Base-by-base conservation (phyloP, 2,888 invertebrate genomes). In the Scaptomyza parva region DNA sequence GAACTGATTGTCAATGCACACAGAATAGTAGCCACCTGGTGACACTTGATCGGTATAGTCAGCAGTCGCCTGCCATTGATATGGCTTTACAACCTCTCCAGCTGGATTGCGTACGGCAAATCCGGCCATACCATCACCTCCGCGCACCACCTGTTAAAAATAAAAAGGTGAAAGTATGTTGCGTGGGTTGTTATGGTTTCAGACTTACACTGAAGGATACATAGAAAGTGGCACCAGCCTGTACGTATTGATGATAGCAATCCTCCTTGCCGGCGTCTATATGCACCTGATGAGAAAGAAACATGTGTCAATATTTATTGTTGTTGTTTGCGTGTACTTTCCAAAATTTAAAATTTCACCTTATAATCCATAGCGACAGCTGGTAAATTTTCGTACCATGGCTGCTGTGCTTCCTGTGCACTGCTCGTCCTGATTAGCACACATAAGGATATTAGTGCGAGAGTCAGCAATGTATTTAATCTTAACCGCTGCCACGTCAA, bases 361-460 rank as follows among this genome's bases (percentile, higher is more conserved):
- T 98, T 98, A 91, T 98, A 98, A 90, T 98, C 98, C 96, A 98
- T 97, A 2, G 97, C 97, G 30, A 97, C 97, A 9, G 98, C 98
- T 11, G 98, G 98, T 59, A 96, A 92, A 78, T 95, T 95, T 91
- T 97, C 97, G 91, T 96, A 96, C 96, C 96, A 96, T 90, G 96
- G 96, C 80, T 94, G 93, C 35, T 94, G 93, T 12, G 93, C 91
- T 71, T 94, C 91, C 58, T 91, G 87, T 9, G 88, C 88, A 24
- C 52, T 63, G 20, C 61, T 69, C 61, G 73, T 78, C 37, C 72
- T 63, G 17, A 80, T 68, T 18, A 76, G 35, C 12, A 53, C 41
- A 30, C 69, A 53, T 53, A 70, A 61, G 45, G 59, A 78, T 64
- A 86, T 62, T 18, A 80, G 45, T 14, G 63, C 58, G 33, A 81